A percentile compares a stretch with the other conserved stretches of the same genome.
Evolutionary conservation across 2,797 vertebrate genomes (phyloP).

Genomic region (Heteromormyrus szaboi): DNA sequence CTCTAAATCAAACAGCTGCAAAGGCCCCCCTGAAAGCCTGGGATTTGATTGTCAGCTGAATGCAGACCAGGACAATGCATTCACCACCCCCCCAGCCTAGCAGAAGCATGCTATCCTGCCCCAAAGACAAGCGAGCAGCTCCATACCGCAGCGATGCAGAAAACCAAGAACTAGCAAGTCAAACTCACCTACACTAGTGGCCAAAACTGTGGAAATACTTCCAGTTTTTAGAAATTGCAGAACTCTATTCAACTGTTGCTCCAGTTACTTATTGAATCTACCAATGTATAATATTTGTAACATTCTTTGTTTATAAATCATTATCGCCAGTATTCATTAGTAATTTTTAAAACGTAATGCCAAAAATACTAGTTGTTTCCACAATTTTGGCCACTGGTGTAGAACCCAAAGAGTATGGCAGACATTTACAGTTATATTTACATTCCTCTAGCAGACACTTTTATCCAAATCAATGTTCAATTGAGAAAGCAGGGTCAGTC

Average conservation of each 20-base stretch:
- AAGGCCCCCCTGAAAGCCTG: constrained; percentile 7
- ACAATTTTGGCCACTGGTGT: neutral
- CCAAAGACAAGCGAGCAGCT: neutral
- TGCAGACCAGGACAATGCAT: neutral
- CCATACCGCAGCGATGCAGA: neutral
- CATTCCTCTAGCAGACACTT: neutral
- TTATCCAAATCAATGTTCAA: neutral
- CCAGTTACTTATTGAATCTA: neutral
- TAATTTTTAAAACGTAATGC: neutral
- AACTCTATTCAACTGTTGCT: neutral
- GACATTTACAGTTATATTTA: neutral
- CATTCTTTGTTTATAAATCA: neutral
- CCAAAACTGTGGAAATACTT: neutral
- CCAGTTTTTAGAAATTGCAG: neutral
- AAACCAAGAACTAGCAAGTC: neutral
- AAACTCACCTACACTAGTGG: neutral
- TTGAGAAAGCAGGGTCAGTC: neutral
- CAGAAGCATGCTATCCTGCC: neutral
- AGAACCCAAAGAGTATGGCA: neutral
- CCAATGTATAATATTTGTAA: neutral
- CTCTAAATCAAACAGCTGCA: constrained; percentile 5
- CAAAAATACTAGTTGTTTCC: neutral
- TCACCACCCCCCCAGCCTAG: neutral
- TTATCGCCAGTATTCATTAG: neutral
- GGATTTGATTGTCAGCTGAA: constrained; percentile 18